Evolutionary conservation across 2,113 vertebrate genomes (phyloP).

Genomic region (Centropristis striata): DNA sequence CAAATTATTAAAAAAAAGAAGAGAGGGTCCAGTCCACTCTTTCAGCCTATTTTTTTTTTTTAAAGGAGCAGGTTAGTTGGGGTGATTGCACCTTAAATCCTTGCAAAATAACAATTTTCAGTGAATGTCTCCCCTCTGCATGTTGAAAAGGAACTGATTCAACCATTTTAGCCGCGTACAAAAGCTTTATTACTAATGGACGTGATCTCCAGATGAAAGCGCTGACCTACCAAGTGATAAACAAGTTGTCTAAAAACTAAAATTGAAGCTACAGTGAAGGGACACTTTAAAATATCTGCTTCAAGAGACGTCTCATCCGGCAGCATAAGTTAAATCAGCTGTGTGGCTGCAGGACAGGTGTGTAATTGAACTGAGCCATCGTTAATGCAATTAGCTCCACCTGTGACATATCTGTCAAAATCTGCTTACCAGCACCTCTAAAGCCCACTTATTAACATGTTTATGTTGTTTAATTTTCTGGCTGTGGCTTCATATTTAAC

Average conservation of each 20-base stretch:
- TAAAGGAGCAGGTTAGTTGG: conserved; percentile 12
- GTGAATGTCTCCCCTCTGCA: neutral
- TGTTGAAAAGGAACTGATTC: conserved; percentile 23
- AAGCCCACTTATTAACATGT: neutral
- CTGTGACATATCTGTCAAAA: too few relatives aligned
- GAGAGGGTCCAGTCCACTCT: neutral
- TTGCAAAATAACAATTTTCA: conserved; percentile 22
- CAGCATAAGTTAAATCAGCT: neutral
- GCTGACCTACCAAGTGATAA: neutral
- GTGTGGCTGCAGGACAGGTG: neutral
- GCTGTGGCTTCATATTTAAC: neutral
- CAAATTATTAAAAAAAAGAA: neutral
- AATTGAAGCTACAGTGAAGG: neutral
- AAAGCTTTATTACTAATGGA: conserved; percentile 18
- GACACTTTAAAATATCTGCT: neutral
- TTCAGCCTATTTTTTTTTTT: neutral
- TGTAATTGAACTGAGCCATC: neutral
- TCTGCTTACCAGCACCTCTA: neutral
- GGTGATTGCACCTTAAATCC: neutral
- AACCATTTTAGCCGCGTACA: conserved; percentile 15
- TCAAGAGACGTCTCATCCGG: neutral
- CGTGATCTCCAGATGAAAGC: conserved; percentile 4
- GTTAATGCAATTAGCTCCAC: neutral
- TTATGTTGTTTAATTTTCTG: neutral
- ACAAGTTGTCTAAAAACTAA: neutral